These are phyloP conservation scores for Ibycter americanus DNA, from an alignment of 2,797 vertebrate species.

Conservation along the genomic window DNA sequence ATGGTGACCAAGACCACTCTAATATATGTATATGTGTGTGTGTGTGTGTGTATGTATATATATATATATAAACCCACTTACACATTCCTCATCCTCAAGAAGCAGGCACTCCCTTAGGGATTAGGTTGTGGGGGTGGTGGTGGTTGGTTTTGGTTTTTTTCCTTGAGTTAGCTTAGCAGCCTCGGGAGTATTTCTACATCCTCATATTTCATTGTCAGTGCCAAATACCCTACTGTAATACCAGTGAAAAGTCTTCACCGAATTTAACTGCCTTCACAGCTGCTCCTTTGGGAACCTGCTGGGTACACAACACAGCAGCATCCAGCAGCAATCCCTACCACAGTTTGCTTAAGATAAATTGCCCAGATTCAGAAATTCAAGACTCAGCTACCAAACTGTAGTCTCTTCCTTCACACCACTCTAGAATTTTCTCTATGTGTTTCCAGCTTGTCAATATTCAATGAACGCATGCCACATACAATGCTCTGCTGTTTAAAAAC, in stretches of 20 bases:
- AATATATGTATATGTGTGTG: background rate
- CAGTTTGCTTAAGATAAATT: background rate
- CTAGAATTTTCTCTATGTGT: background rate
- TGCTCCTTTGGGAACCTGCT: background rate
- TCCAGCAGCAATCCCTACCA: background rate
- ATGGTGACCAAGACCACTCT: background rate
- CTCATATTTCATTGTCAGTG: background rate
- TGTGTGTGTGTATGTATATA: background rate
- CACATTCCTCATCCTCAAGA: background rate
- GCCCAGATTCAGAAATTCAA: background rate
- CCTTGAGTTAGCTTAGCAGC: background rate
- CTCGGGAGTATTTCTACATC: background rate
- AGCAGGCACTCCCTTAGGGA: background rate
- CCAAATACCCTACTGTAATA: constrained; percentile 17
- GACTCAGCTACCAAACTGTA: background rate
- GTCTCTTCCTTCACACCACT: background rate
- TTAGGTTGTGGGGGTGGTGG: background rate
- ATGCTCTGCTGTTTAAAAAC: background rate
- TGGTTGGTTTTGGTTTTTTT: background rate
- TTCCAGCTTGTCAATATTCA: background rate
- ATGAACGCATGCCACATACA: background rate
- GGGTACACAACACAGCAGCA: background rate
- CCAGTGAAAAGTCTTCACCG: background rate
- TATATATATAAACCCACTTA: background rate
- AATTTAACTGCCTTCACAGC: constrained; percentile 9